Conservation (phyloP, 2,797 vertebrate species). For the Aphelocoma californica region DNA sequence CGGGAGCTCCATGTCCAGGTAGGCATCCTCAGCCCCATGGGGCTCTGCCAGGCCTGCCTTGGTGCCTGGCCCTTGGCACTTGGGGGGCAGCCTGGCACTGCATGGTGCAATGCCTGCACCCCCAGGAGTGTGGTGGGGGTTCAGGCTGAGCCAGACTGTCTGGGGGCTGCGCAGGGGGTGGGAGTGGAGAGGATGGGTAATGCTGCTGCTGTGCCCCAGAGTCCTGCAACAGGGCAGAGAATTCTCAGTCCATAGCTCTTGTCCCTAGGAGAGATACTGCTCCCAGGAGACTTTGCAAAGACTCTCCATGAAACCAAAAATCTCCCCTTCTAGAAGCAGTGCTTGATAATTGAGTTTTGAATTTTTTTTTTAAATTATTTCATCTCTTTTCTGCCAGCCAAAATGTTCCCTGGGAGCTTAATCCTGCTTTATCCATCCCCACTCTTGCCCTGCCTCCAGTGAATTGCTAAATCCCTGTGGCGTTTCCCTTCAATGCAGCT, state of each 20-base stretch:
- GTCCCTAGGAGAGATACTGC: not conserved
- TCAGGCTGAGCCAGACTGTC: not conserved
- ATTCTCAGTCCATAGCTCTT: not conserved
- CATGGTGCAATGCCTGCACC: accelerated
- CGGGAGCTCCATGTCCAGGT: slow-evolving; percentile 95
- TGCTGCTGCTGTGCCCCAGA: accelerated
- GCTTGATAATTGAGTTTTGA: not conserved
- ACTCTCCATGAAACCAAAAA: not conserved
- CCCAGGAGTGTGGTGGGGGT: accelerated
- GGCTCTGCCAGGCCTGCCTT: not conserved
- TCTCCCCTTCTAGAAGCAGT: not conserved
- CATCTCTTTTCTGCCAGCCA: not conserved
- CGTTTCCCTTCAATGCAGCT: not conserved
- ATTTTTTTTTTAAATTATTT: not conserved
- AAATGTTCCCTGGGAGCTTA: not conserved
- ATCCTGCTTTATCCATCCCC: not conserved
- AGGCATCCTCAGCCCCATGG: accelerated
- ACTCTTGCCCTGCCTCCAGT: not conserved
- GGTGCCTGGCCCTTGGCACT: accelerated
- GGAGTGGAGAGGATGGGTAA: not conserved
- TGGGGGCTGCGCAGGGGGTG: not conserved
- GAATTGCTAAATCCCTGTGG: not conserved
- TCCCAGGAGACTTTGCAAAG: not conserved
- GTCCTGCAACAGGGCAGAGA: not conserved
- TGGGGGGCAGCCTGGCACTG: not conserved